These are phyloP conservation scores for Otolemur crassicaudatus DNA, from an alignment of 2,797 vertebrate genomes.

Conservation along the genomic window DNA sequence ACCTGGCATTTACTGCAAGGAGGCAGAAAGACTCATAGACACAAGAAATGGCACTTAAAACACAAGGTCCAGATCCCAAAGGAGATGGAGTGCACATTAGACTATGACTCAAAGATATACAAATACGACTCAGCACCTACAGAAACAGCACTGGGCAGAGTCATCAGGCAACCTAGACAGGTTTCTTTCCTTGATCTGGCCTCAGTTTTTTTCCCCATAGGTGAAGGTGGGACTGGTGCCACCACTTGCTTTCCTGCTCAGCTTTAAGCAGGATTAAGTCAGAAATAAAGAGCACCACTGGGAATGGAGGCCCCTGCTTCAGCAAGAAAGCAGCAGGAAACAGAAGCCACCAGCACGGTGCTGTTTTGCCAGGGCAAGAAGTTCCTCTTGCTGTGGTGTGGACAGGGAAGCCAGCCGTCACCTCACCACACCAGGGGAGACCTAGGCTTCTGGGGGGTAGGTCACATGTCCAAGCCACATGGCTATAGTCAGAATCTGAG, in stretches of 20 bases:
- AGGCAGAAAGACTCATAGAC: neutral
- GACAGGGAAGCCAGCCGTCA: neutral
- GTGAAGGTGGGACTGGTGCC: neutral
- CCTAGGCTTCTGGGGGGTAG: neutral
- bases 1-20: accelerated
- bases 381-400: neutral
- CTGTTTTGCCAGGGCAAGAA: neutral
- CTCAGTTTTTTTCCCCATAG: neutral
- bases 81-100: accelerated
- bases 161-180: neutral
- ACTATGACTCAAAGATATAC: neutral
- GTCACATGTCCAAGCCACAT: accelerated
- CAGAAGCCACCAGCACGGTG: neutral
- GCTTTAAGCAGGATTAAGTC: neutral
- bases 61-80: neutral
- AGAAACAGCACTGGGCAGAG: neutral
- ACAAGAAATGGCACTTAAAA: neutral
- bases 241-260: neutral
- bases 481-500: neutral
- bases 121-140: accelerated
- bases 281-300: neutral
- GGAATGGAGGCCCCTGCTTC: neutral
- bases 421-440: neutral
- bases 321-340: neutral
- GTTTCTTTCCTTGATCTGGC: neutral